Evolutionary conservation across 2,797 vertebrate species (phyloP).

Genomic region (Danio jaintianensis): DNA sequence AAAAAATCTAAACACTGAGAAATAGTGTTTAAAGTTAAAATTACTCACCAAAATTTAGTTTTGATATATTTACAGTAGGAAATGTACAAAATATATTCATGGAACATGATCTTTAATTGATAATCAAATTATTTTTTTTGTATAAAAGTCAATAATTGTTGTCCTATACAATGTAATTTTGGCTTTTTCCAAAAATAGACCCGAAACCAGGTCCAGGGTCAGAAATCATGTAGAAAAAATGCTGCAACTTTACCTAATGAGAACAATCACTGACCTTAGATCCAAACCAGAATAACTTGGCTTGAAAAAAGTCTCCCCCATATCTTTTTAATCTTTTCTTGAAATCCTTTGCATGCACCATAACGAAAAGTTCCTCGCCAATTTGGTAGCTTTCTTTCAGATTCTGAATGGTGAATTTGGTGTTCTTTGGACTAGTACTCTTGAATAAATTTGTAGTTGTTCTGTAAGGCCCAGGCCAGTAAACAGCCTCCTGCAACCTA

Average conservation of each 20-base stretch:
- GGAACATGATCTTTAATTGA: no score
- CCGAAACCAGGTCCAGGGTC: no score
- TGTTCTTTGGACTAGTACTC: slow-evolving; percentile 27
- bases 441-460: neutral
- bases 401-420: slow-evolving; percentile 36
- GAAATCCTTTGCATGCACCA: slow-evolving; percentile 67
- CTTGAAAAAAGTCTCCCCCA: slow-evolving; percentile 84
- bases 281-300: slow-evolving; percentile 77
- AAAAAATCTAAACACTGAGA: no score
- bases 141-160: no score
- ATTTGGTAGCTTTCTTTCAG: slow-evolving; percentile 19
- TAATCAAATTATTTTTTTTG: no score
- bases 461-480: slow-evolving; percentile 37
- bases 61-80: no score
- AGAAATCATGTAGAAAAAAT: no score
- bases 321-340: slow-evolving; percentile 73
- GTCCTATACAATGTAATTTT: no score
- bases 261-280: slow-evolving; percentile 68
- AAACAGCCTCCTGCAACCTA: slow-evolving; percentile 13
- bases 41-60: no score
- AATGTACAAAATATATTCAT: no score
- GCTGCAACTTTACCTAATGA: neutral
- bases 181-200: no score
- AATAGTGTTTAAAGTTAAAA: no score
- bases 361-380: slow-evolving; percentile 33